phyloP scores from a whole-genome alignment of 2,113 vertebrate genomes.

The Marcusenius ussheri region DNA sequence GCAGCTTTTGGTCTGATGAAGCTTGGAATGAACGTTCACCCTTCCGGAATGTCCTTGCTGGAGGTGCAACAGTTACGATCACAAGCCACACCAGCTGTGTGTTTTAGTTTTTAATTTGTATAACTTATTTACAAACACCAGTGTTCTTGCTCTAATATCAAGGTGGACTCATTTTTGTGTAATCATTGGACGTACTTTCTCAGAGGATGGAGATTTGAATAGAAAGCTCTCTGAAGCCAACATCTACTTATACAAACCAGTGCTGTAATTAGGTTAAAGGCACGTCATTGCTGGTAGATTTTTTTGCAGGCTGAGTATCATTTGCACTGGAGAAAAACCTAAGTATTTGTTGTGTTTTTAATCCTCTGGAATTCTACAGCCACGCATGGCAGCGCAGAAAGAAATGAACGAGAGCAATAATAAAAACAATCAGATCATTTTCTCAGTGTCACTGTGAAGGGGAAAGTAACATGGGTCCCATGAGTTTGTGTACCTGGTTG shows the following conservation, averaged over 20 bases:
- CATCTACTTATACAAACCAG: background rate
- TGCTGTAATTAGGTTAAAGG: background rate
- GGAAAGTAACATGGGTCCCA: background rate
- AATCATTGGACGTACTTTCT: background rate
- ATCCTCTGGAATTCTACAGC: background rate
- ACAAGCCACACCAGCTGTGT: background rate
- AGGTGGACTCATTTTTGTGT: background rate
- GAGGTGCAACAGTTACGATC: background rate
- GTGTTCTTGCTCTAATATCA: background rate
- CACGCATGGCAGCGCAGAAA: background rate
- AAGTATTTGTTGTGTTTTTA: background rate
- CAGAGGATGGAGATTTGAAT: background rate
- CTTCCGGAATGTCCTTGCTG: background rate
- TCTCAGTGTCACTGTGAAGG: background rate
- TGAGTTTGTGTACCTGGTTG: background rate
- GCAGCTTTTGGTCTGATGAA: background rate
- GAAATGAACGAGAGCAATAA: background rate
- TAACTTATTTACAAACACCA: background rate
- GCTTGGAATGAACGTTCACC: background rate
- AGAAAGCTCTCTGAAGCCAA: background rate
- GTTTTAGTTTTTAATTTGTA: background rate
- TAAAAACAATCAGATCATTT: constrained; percentile 9
- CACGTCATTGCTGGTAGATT: background rate
- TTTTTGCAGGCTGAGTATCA: background rate
- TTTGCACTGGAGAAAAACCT: background rate